Evolutionary conservation across 92 coral and sea anemone genomes (phyloP), one percentile per base, ranked within the genome.

Genomic region (Porites evermanni): DNA sequence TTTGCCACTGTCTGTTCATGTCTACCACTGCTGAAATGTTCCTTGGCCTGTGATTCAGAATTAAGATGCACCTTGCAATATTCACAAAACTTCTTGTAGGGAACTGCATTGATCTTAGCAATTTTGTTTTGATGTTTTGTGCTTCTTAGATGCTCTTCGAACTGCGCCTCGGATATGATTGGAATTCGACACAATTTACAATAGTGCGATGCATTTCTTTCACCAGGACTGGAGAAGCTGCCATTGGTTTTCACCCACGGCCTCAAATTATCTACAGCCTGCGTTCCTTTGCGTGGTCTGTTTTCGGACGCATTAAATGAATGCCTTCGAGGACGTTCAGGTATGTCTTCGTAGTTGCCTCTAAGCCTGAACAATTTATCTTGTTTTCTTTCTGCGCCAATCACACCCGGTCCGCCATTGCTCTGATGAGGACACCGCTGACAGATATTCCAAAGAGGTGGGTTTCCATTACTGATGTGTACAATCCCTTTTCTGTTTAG

Each of bases 1-100:
- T 91, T 94, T n/a, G 95, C 94, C 18, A 94, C 94, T n/a, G 98
- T 93, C 72, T 93, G 96, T 68, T 95, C 94, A 89, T 97, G 99
- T 85, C 98, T 89, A 16, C 92, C 95, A 78, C 99, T 95, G 54
- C 91, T 89, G 78, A 97, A 97, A 61, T 97, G 99, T 70, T 95
- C 99, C 18, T 91, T 90, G 50, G 99, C 98, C 66, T 95, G 98
- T 18, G 98, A 95, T 58, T 95, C 89, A 44, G 99, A 97, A 75
- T 97, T 95, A 21, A 97, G 91, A 50, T 92, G 91, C 51, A 95
- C 98, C 74, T 95, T 95, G 70, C 98, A 95, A 75, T 82, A 91
- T 50, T 95, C 96, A 76, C 98, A 95, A 54, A 90, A 95, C 68
- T 89, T 95, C 84, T 67, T 83, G 82, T 95, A 93, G 13, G 93